Evolutionary conservation across 2,113 vertebrate genomes (phyloP).

Genomic region (Uria aalge): DNA sequence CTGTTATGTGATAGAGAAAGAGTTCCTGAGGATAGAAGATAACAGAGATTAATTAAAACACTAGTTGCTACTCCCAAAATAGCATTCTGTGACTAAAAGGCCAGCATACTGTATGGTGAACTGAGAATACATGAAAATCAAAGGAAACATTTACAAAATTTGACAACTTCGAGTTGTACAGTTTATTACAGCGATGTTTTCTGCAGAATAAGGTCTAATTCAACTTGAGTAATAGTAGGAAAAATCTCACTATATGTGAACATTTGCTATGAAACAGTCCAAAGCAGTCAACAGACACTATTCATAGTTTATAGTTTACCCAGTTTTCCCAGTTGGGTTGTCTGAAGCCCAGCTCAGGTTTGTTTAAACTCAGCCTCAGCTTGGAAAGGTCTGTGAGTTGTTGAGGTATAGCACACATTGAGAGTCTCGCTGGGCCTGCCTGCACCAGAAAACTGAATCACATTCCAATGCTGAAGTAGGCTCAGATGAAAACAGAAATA

Average conservation of each 20-base stretch:
- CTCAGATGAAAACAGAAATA: neutral
- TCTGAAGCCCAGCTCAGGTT: neutral
- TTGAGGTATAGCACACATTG: neutral
- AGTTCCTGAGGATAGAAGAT: neutral
- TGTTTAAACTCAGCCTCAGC: neutral
- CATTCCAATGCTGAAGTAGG: neutral
- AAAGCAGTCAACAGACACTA: neutral
- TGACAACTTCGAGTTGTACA: neutral
- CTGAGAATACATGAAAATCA: neutral
- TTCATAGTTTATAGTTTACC: neutral
- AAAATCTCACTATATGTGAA: neutral
- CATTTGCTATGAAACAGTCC: neutral
- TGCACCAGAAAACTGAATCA: neutral
- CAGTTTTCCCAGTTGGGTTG: neutral
- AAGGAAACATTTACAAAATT: neutral
- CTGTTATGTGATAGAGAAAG: neutral
- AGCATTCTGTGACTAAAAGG: neutral
- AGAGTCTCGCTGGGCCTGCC: neutral
- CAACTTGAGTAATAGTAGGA: neutral
- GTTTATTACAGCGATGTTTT: neutral
- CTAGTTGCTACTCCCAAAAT: neutral
- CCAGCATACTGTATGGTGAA: neutral
- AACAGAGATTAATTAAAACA: neutral
- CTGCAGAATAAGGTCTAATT: neutral
- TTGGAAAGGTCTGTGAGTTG: neutral